A percentile compares a stretch with the other conserved stretches of the same genome.
phyloP scores from a whole-genome alignment of 2,113 vertebrate genomes.

The Hydrochoerus hydrochaeris region DNA sequence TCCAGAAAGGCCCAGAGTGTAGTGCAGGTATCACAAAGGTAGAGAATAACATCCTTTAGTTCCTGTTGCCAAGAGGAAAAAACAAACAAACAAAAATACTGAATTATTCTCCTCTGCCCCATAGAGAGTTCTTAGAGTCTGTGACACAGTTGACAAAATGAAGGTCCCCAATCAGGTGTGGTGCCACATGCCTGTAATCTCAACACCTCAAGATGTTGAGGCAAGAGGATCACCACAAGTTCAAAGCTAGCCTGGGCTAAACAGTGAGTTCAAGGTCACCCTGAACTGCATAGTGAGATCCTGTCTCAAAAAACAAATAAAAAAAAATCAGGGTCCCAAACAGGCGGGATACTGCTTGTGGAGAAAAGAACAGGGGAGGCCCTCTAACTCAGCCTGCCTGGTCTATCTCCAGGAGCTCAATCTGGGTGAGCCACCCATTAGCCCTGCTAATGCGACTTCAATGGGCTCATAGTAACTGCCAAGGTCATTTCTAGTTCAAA shows the following conservation, averaged over 20 bases:
- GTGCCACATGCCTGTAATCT: background rate
- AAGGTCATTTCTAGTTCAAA: background rate
- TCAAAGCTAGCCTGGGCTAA: background rate
- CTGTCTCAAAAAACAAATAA: background rate
- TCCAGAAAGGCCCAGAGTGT: constrained; percentile 97
- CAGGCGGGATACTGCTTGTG: background rate
- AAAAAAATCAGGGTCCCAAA: background rate
- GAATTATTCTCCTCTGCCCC: background rate
- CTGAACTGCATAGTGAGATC: background rate
- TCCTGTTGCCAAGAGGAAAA: constrained; percentile 87
- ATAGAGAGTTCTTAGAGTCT: background rate
- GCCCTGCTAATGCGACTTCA: background rate
- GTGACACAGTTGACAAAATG: background rate
- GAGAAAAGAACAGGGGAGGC: background rate
- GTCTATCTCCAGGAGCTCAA: background rate
- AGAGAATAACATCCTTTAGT: constrained; percentile 92
- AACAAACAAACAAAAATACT: background rate
- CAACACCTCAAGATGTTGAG: background rate
- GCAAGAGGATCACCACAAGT: background rate
- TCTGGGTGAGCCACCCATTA: background rate
- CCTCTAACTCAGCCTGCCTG: background rate
- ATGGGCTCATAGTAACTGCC: accelerated
- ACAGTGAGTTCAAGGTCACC: background rate
- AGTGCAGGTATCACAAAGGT: constrained; percentile 94
- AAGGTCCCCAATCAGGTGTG: background rate